Base-by-base conservation (phyloP, 1,140 invertebrate species). In the Drosophila carrolli region DNA sequence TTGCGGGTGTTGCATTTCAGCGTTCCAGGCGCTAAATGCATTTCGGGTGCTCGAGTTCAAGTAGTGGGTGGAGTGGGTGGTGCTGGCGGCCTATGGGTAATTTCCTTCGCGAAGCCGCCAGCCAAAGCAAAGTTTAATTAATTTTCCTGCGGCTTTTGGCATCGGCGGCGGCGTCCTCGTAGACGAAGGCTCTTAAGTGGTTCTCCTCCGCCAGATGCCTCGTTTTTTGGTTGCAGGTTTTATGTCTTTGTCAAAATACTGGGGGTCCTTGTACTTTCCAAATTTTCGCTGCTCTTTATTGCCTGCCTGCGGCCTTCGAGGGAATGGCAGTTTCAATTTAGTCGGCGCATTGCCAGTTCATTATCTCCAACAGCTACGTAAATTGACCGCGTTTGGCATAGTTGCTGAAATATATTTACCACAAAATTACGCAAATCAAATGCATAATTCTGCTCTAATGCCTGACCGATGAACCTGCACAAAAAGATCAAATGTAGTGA, bases 101-200 rank as follows among this genome's bases (percentile, higher is more conserved):
- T 68, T 54, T 67, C 43, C 43, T 57, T 23, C 32, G 47, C 46
- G 60, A 19, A 47, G 14, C 60, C 29, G 13, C n/a, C 59, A 63
- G 43, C 48, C 50, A 75, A 76, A 75, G 73, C 70, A 75, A 76
- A 75, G 73, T 75, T 75, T 75, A 75, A 75, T 75, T 75, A 75
- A 76, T 75, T 75, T 75, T 53, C 73, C 73, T 76, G 73, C 61
- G 73, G 73, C 73, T 75, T 75, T 75, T 75, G 73, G 73, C 73
- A 76, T 73, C 40, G 71, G 44, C 50, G 29, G 47, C 47, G 11
- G 4, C 23, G 46, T 13, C 46, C 23, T 27, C 46, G 29, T 4
- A 6, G 29, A 32, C 47, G 48, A 27, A 16, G 57, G 37, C 54
- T 75, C 60, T 75, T 75, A 75, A 75, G 72, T 75, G 72, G 72